These are phyloP conservation scores for Corythornis leucogaster DNA, from an alignment of 2,797 vertebrate species.

Conservation along the genomic window DNA sequence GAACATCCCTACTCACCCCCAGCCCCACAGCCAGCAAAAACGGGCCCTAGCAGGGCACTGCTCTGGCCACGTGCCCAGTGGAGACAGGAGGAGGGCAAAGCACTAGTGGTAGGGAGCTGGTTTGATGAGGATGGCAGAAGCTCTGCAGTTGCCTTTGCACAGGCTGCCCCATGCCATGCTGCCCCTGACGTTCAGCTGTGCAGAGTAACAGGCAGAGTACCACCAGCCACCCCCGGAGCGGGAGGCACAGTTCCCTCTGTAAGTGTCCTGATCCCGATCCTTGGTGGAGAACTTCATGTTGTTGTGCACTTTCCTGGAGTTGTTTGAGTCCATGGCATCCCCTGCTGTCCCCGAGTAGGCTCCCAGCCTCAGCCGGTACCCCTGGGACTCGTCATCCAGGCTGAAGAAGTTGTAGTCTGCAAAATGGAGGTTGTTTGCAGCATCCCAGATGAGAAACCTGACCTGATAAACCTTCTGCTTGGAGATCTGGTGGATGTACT, in stretches of 20 bases:
- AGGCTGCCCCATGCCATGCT: slow-evolving; percentile 24
- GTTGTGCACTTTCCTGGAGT: slow-evolving; percentile 31
- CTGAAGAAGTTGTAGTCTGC: slow-evolving; percentile 64
- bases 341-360: neutral
- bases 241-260: slow-evolving; percentile 48
- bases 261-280: slow-evolving; percentile 62
- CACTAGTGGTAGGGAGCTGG: neutral
- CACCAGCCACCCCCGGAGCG: slow-evolving; percentile 36
- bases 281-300: slow-evolving; percentile 69
- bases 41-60: accelerated
- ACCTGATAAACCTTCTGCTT: slow-evolving; percentile 56
- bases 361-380: slow-evolving; percentile 59
- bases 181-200: slow-evolving; percentile 31
- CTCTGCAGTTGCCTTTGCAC: slow-evolving; percentile 51
- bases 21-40: neutral
- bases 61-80: neutral
- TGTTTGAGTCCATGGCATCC: slow-evolving; percentile 58
- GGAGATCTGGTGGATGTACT: slow-evolving; percentile 62
- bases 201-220: slow-evolving; percentile 44
- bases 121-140: slow-evolving; percentile 58
- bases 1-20: neutral
- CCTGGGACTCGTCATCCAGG: slow-evolving; percentile 7
- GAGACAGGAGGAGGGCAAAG: neutral
- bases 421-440: neutral
- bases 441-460: slow-evolving; percentile 48